These are phyloP conservation scores for Dascillus cervinus DNA, from an alignment of 2,888 invertebrate genomes.

Conservation along the genomic window DNA sequence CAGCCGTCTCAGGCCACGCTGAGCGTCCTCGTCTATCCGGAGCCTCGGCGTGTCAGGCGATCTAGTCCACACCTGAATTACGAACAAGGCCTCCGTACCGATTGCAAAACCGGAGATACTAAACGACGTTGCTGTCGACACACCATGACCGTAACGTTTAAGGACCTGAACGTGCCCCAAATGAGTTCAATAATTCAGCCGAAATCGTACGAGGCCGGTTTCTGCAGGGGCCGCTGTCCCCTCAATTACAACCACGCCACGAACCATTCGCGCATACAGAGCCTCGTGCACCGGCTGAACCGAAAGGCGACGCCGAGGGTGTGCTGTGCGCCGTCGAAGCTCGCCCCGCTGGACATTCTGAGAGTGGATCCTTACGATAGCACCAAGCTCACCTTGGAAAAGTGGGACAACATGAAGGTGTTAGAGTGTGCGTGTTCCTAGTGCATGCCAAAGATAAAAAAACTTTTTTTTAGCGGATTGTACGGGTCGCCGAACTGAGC, in stretches of 20 bases:
- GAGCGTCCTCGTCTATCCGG: conserved; percentile 34
- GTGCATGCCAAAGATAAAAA: conserved; percentile 13
- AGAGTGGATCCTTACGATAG: conserved; percentile 57
- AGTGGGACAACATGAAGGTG: conserved; percentile 64
- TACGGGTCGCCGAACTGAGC: conserved; percentile 36
- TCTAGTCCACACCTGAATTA: conserved; percentile 22
- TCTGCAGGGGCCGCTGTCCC: conserved; percentile 62
- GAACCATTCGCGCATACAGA: conserved; percentile 63
- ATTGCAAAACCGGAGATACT: conserved; percentile 39
- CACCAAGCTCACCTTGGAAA: conserved; percentile 55
- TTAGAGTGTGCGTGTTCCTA: conserved; percentile 66
- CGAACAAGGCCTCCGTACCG: conserved; percentile 43
- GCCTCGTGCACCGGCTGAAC: conserved; percentile 57
- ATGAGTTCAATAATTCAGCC: conserved; percentile 54
- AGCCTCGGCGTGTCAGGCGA: conserved; percentile 26
- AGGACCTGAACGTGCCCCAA: conserved; percentile 47
- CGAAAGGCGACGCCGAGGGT: conserved; percentile 46
- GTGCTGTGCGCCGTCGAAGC: conserved; percentile 63
- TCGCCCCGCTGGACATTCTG: conserved; percentile 56
- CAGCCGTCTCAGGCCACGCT: conserved; percentile 34
- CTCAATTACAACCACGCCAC: conserved; percentile 61
- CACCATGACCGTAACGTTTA: conserved; percentile 57
- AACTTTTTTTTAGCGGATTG: conserved; percentile 19
- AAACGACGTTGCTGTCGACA: conserved; percentile 58
- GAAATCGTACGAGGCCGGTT: conserved; percentile 63